Conservation (phyloP, 1,140 invertebrate genomes). For the Teleogryllus occipitalis region DNA sequence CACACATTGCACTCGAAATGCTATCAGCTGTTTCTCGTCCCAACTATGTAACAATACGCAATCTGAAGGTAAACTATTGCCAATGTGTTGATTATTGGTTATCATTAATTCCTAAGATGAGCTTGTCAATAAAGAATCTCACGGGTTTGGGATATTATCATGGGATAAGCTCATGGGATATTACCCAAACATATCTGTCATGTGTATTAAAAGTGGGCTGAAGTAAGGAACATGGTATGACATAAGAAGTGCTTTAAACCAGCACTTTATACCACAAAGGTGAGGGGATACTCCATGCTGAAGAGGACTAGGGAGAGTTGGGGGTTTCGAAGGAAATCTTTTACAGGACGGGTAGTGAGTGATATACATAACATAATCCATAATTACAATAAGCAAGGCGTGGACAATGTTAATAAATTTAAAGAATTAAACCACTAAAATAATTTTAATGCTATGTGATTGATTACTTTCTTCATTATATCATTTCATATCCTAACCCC, state of each 20-base stretch:
- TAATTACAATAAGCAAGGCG: too few relatives aligned
- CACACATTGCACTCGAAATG: conserved; percentile 59
- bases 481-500: too few relatives aligned
- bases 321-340: neutral
- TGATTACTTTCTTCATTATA: too few relatives aligned
- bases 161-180: neutral
- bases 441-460: too few relatives aligned
- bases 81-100: conserved; percentile 14
- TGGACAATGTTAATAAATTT: too few relatives aligned
- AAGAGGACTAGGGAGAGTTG: neutral
- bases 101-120: neutral
- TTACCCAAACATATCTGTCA: neutral
- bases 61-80: conserved; percentile 47
- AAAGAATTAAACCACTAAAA: too few relatives aligned
- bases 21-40: conserved; percentile 40
- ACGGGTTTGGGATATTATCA: neutral
- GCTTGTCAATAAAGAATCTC: neutral
- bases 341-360: neutral
- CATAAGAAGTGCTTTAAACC: neutral
- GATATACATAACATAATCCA: too few relatives aligned
- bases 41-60: conserved; percentile 57
- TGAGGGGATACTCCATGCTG: neutral
- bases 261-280: too few relatives aligned
- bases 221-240: neutral
- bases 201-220: neutral